Base-by-base conservation (phyloP, 2,113 vertebrate species). In the Electrona antarctica region DNA sequence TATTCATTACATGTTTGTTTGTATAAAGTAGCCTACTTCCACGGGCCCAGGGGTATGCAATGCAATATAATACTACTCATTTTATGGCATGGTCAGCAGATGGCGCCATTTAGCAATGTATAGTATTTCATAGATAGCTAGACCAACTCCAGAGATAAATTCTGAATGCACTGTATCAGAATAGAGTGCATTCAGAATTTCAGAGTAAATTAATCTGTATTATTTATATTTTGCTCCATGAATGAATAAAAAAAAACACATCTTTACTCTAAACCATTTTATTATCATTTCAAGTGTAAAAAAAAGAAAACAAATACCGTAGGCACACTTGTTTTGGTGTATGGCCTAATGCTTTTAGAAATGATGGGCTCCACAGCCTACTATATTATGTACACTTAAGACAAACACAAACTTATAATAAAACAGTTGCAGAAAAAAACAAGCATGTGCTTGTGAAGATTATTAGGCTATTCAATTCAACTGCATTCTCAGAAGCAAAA, bases 251-350 rank as follows among this genome's bases (percentile, higher is more conserved):
- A 10, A 10, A 59, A 7, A 48, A 67, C 41, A 52, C 14, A 8
- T 21, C 56, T 28, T 84, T 64, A 80, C 82, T 77, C 77, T 79
- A 85, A 88, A 71, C 29, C 13, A 28, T 72, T 91, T 92, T 89
- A 90, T 87, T 92, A 48, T 80, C 67, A 86, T 78, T 80, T 76
- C 64, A 85, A 78, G 71, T 80, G 81, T 87, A 86, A 82, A 90
- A 88, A 88, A 91, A 85, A 73, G 15, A 45, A 41, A 41, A 41
- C 3, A 41, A 41, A 41, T 52, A n/a, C n/a, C n/a, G n/a, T n/a
- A 89, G 86, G 80, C 82, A 89, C 78, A 77, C 60, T 61, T 13
- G 21, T 41, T 41, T 41, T 41, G 33, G 21, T 21, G 21, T 21
- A 21, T 41, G 33, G 33, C 33, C 33, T 41, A 41, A 41, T 41